Conservation (phyloP, 2,113 vertebrate species). For the Phalacrocorax brasilianus region DNA sequence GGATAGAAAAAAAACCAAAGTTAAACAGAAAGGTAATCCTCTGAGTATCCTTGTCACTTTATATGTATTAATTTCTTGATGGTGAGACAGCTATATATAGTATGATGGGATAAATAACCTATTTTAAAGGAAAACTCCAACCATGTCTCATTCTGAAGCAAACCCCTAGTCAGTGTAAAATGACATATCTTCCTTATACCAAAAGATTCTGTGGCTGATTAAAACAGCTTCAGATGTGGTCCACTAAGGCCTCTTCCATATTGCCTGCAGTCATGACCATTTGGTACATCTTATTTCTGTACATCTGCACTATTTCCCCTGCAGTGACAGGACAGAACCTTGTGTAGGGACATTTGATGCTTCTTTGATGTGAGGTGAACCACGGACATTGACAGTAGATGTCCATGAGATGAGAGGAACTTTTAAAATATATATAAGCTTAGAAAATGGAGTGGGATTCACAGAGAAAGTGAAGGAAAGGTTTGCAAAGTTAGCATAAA, state of each 20-base stretch:
- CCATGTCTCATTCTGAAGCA: background rate
- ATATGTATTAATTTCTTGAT: background rate
- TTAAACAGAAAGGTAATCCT: background rate
- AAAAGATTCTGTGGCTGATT: background rate
- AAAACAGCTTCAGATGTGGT: background rate
- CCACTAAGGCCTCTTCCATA: background rate
- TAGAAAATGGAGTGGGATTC: background rate
- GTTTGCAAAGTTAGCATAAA: background rate
- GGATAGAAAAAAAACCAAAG: fast-evolving
- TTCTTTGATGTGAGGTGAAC: background rate
- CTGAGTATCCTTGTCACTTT: background rate
- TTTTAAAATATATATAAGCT: background rate
- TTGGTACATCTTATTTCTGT: background rate
- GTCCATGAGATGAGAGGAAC: background rate
- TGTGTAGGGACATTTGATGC: background rate
- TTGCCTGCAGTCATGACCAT: background rate
- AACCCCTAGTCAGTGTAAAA: background rate
- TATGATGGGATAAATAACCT: background rate
- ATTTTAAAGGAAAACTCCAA: background rate
- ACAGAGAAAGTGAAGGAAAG: background rate
- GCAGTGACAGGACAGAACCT: background rate
- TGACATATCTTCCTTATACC: background rate
- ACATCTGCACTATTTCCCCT: background rate
- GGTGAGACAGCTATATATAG: background rate
- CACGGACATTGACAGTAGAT: background rate